Evolutionary conservation across 2,113 vertebrate genomes (phyloP).

Genomic region (Etheostoma spectabile): DNA sequence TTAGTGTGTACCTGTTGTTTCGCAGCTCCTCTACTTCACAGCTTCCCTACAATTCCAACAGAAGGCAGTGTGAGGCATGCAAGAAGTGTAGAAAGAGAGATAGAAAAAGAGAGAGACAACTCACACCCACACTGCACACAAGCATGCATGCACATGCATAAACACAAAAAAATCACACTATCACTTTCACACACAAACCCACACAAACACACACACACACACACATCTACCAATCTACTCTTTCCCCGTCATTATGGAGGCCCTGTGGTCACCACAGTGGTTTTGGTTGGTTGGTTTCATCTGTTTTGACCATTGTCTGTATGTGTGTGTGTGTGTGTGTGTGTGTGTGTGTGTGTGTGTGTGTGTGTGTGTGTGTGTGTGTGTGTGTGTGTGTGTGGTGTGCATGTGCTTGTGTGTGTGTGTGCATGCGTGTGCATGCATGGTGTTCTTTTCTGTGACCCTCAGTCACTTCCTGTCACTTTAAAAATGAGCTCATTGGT

Average conservation of each 20-base stretch:
- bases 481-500: constrained; percentile 54
- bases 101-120: constrained; percentile 1
- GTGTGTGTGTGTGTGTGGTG: no score
- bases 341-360: constrained; percentile 25
- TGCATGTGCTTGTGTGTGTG: constrained; percentile 25
- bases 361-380: constrained; percentile 15
- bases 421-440: constrained; percentile 18
- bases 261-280: constrained; percentile 58
- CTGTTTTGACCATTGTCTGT: constrained; percentile 25
- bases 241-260: constrained; percentile 62
- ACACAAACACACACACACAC: constrained; percentile 26
- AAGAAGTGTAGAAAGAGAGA: constrained; percentile 32
- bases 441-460: constrained; percentile 24
- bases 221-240: not conserved
- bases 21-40: constrained; percentile 50
- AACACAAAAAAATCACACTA: constrained; percentile 30
- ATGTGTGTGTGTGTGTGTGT: constrained; percentile 12
- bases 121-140: constrained; percentile 56
- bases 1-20: constrained; percentile 26
- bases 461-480: constrained; percentile 30
- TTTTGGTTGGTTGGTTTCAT: constrained; percentile 53
- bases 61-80: constrained; percentile 28
- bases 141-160: constrained; percentile 64
- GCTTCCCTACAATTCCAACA: constrained; percentile 19
- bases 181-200: constrained; percentile 27